A percentile compares a stretch with the other conserved stretches of the same genome.
Evolutionary conservation across 1,140 invertebrate genomes (phyloP).

Genomic region (Ridgeia piscesae): DNA sequence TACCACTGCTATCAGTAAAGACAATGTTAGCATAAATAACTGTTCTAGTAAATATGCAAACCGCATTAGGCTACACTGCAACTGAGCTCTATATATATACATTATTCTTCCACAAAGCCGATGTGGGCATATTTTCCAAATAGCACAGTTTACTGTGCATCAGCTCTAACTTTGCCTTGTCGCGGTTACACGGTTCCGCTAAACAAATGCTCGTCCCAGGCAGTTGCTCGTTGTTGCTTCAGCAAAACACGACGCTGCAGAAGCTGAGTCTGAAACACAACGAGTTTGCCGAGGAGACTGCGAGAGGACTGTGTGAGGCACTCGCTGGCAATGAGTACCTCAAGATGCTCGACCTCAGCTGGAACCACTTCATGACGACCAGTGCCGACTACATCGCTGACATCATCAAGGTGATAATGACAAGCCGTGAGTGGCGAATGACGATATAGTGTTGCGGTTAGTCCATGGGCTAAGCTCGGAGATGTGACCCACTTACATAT

Average conservation of each 20-base stretch:
- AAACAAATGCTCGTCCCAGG: not conserved
- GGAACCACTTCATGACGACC: conserved; percentile 47
- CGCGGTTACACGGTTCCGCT: too few species aligned
- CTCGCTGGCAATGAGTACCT: conserved; percentile 46
- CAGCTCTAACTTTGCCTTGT: too few species aligned
- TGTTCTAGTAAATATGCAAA: not conserved
- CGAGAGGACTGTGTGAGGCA: conserved; percentile 37
- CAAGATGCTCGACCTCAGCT: conserved; percentile 47
- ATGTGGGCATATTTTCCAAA: too few species aligned
- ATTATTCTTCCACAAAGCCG: too few species aligned
- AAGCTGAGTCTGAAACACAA: conserved; percentile 43
- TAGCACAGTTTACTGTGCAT: too few species aligned
- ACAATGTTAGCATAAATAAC: not conserved
- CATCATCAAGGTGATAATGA: conserved; percentile 39
- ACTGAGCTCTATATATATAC: too few species aligned
- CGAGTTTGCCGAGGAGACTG: conserved; percentile 38
- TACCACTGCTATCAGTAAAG: not conserved
- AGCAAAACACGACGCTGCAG: conserved; percentile 40
- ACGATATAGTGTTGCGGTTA: not conserved
- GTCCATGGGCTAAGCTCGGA: not conserved
- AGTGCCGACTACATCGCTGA: conserved; percentile 44
- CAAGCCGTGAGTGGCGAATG: not conserved
- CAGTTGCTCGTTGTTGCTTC: not conserved
- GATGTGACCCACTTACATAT: not conserved
- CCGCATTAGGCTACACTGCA: too few species aligned